Evolutionary conservation across 2,113 vertebrate genomes (phyloP), one percentile per base, ranked within the genome.

Genomic region (Trematocara stigmaticum): DNA sequence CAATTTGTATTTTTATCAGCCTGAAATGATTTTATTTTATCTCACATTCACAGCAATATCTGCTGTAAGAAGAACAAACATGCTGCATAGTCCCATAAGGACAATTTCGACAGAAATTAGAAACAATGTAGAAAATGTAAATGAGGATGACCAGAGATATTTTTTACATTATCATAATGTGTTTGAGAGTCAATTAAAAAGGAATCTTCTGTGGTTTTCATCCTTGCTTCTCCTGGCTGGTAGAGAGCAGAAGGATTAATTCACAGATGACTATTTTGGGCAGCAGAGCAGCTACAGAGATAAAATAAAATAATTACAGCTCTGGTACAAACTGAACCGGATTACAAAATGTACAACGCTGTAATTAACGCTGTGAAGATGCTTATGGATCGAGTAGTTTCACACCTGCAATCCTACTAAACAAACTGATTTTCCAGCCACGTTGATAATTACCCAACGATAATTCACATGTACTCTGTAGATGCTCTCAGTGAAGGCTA

Each of bases 1-100:
- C 57, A 42, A 81, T 81, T 88, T 90, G 12, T 87, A 40, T 88
- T 88, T 89, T 88, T 78, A 81, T 51, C 80, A 84, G 6, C 29
- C 26, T 61, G 20, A 47, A 71, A 82, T 51, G 2, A 42, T 61
- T 71, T 88, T 53, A 84, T 85, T 52, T 89, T 18, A 69, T 80
- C 53, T 42, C 20, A 78, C 35, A 52, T 80, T 66, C 66, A 56
- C 20, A 89, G 53, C n/a, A 18, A 84, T 82, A 55, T 79, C 79
- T 79, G 47, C 20, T 56, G n/a, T 52, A 61, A 71, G 34, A 86
- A 84, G 38, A 92, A 76, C 51, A 86, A 87, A 64, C 4, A 4
- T 7, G 5, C 6, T 2, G 10, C 31, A 23, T 5, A 53, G 20
- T 83, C 56, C 81, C 76, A 90, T 6, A 26, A 79, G 69, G 64